Evolutionary conservation across 2,113 vertebrate species (phyloP).

Genomic region (Corythoichthys intestinalis): DNA sequence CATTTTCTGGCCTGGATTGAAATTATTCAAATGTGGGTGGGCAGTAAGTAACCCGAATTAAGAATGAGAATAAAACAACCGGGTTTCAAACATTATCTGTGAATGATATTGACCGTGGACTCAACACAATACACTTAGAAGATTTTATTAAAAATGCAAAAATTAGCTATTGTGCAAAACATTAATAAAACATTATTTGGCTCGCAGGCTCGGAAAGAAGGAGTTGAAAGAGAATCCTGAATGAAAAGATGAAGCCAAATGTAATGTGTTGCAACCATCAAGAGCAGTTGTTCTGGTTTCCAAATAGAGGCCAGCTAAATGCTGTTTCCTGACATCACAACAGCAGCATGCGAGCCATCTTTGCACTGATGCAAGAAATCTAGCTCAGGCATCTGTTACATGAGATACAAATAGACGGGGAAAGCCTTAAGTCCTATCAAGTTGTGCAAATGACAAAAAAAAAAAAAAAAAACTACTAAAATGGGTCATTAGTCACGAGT

Average conservation of each 20-base stretch:
- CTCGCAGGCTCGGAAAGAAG: conserved; percentile 22
- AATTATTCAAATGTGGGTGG: neutral
- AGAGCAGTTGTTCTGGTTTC: conserved; percentile 20
- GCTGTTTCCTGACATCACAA: conserved; percentile 5
- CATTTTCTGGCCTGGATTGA: neutral
- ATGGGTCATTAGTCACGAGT: conserved; percentile 47
- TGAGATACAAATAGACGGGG: conserved; percentile 14
- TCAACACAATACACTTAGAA: neutral
- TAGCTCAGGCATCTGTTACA: neutral
- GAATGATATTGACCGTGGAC: neutral
- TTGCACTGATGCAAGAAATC: conserved; percentile 27
- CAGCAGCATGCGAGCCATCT: neutral
- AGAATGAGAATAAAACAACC: neutral
- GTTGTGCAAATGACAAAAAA: conserved; percentile 8
- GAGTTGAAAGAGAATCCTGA: conserved; percentile 44
- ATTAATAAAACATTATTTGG: conserved; percentile 3
- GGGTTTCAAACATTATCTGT: neutral
- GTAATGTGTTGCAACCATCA: conserved; percentile 34
- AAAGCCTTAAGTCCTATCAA: conserved; percentile 21
- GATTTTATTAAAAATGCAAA: neutral
- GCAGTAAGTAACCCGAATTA: neutral
- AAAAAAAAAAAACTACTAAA: conserved; percentile 34
- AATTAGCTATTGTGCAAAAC: conserved; percentile 8
- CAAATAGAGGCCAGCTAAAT: neutral
- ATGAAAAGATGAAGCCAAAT: conserved; percentile 25